phyloP scores from a whole-genome alignment of 92 coral and sea anemone species.

The Palythoa grandiflora region DNA sequence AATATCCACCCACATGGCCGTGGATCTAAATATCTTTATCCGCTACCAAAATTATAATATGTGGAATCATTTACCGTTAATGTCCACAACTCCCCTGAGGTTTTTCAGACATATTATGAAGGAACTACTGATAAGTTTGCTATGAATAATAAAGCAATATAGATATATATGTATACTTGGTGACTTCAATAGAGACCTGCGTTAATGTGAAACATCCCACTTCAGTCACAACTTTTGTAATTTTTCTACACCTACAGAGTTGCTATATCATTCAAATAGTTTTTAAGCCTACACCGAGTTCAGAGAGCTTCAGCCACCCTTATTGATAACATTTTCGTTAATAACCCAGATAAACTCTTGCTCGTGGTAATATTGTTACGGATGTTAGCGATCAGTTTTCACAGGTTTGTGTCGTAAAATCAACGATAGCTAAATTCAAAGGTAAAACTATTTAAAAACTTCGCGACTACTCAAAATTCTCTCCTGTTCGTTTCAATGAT shows the following conservation, averaged over 20 bases:
- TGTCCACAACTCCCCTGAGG: background rate
- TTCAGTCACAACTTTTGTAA: background rate
- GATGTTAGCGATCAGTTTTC: conserved; percentile 1
- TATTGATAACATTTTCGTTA: conserved; percentile 7
- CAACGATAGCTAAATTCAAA: background rate
- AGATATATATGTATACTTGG: background rate
- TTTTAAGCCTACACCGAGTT: background rate
- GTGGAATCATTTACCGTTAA: background rate
- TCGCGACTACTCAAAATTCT: background rate
- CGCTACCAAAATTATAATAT: background rate
- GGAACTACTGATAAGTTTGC: background rate
- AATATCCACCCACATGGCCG: too few relatives aligned
- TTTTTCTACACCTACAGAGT: background rate
- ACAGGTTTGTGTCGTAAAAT: background rate
- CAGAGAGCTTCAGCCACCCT: background rate
- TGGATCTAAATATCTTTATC: too few relatives aligned
- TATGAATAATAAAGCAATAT: background rate
- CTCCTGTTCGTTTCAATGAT: too few relatives aligned
- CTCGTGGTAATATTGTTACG: background rate
- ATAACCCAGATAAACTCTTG: background rate
- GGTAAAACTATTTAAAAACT: background rate
- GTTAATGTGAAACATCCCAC: background rate
- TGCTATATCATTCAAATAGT: background rate
- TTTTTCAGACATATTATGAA: background rate
- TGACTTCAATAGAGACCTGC: background rate